Evolutionary conservation across 2,888 invertebrate genomes (phyloP), one percentile per base, ranked within the genome.

Genomic region (Watsonalla binaria): DNA sequence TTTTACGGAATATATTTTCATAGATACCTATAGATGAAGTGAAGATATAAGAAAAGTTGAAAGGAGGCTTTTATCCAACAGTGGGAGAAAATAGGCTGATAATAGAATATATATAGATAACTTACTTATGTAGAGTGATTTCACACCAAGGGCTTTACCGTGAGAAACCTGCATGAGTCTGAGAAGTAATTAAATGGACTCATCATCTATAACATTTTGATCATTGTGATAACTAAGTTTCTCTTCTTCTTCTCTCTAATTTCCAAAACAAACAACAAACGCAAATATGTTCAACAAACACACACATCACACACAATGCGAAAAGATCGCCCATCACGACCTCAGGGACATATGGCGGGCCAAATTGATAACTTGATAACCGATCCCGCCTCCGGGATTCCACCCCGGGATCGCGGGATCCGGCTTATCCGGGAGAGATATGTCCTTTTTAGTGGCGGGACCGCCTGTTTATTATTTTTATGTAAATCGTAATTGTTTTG

Each of bases 321-420:
- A 8, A 42, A 42, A 49, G 49, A 49, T 49, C 49, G 49, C 14
- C 46, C 15, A 11, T 42, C 42, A 42, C 42, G 42, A 42, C 42
- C 42, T 37, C 37, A 11, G 14, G 49, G 37, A 49, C 66, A 63
- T 66, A 72, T 68, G 72, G 65, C 57, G 54, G 61, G 73, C 72
- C 70, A 80, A 84, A 86, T 85, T 86, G 87, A 86, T 87, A 87
- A 86, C 84, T 84, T 82, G 84, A 85, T 86, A 86, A 86, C 83
- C 68, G 65, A 70, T 66, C 78, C 73, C 71, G 68, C 65, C 65
- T 66, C 70, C 64, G 57, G 68, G 72, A 67, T 78, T 72, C 75
- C 71, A 63, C 15, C 8, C 57, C 33, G 54, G 56, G 24, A 6
- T 15, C 24, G 46, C 46, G 46, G 24, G 46, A 24, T 15, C 14